Percentiles rank a stretch among this genome's conserved stretches.
Evolutionary conservation across 2,113 vertebrate genomes (phyloP).

Genomic region (Eubucco bourcierii): DNA sequence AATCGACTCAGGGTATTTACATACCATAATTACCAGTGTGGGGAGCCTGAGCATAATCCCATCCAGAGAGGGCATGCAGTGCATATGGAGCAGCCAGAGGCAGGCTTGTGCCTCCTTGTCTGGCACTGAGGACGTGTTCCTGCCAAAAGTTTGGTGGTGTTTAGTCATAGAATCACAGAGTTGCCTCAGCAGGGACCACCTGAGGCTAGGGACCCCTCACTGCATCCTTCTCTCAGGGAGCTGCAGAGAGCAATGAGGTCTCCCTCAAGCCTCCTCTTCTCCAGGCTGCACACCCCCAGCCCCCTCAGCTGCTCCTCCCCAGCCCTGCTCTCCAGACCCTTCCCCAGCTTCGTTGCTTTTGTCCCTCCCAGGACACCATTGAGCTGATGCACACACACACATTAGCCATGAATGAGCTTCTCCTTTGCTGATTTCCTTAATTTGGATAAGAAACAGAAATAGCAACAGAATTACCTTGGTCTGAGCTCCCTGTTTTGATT

Average conservation of each 20-base stretch:
- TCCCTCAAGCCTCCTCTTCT: too few relatives aligned
- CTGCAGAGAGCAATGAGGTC: too few relatives aligned
- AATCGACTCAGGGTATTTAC: constrained; percentile 16
- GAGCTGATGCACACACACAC: too few relatives aligned
- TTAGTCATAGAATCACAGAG: not conserved
- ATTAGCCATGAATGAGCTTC: not conserved
- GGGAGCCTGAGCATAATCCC: not conserved
- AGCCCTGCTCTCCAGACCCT: too few relatives aligned
- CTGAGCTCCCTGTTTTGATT: not conserved
- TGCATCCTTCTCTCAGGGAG: too few relatives aligned
- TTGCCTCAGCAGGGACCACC: not conserved
- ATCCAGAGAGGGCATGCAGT: not conserved
- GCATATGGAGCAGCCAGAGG: constrained; percentile 5
- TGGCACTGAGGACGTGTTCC: not conserved
- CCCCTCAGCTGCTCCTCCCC: too few relatives aligned
- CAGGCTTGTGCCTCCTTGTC: not conserved
- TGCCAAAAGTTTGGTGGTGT: not conserved
- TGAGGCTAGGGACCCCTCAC: too few relatives aligned
- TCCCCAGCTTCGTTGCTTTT: too few relatives aligned
- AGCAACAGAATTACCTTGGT: not conserved
- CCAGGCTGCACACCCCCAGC: too few relatives aligned
- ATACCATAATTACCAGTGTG: constrained; percentile 17
- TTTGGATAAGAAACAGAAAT: not conserved
- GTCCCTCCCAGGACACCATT: too few relatives aligned
- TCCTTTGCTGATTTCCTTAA: not conserved